Base-by-base conservation (phyloP, 2,113 vertebrate species). In the Rhabdomys dilectus region DNA sequence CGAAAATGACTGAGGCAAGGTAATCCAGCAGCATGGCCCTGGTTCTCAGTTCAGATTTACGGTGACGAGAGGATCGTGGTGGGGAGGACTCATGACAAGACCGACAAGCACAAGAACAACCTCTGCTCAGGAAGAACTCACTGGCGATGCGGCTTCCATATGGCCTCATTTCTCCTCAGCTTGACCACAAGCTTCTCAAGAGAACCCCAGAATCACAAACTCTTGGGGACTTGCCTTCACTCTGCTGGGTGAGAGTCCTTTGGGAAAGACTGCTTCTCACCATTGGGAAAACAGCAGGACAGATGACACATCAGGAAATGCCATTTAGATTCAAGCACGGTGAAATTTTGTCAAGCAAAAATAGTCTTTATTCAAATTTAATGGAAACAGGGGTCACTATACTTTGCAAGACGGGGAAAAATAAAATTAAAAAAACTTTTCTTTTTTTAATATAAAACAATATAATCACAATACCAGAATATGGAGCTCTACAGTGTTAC, bases 311-410 rank as follows among this genome's bases (percentile, higher is more conserved):
- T 62, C 75, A 94, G 91, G 75, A 97, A 95, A 92, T 92, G 56
- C 77, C 75, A 95, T 51, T 85, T 45, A 48, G 89, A 98, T 12
- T 51, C 89, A 98, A 98, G 97, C 97, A 98, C 97, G 91, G 93
- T 96, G 96, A 98, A 98, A 88, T 98, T 96, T 98, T 97, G 94
- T 99, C 98, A 98, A 99, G 98, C 98, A 99, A 99, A 99, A 99
- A 99, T 99, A 98, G 98, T 99, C 98, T 99, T 99, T 99, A 99
- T 99, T 99, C 98, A 98, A 99, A 98, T 98, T 98, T 98, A 98
- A 99, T 99, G 98, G 98, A 99, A 99, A 99, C 97, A 97, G 98
- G 98, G 97, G 93, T 98, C 98, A 99, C 98, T 98, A 98, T 98
- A 99, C 98, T 98, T 98, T 98, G 98, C 98, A 98, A 99, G 98